Evolutionary conservation across 2,113 vertebrate genomes (phyloP), one percentile per base, ranked within the genome.

Genomic region (Engystomops pustulosus): DNA sequence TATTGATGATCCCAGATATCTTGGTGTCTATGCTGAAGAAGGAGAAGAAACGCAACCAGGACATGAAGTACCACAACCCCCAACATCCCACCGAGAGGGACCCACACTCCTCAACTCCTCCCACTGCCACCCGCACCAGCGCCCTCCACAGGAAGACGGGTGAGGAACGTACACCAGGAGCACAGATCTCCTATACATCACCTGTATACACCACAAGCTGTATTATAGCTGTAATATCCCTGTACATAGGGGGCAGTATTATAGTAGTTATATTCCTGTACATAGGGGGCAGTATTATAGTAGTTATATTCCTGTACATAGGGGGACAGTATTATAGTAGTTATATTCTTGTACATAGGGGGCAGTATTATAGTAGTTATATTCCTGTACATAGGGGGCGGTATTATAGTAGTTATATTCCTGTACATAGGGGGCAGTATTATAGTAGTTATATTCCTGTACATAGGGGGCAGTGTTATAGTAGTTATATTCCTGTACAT

Each of bases 11-110:
- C 75, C 72, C 88, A 98, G 96, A 95, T 91, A 94, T 98, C 86
- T 86, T 99, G 14, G 92, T 98, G 71, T 95, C 90, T 88, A 96
- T 96, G 94, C 87, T 98, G 80, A 98, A 97, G 91, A 97, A 92
- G 70, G 97, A 98, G 87, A 98, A 95, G 89, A 95, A 90, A 87
- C 95, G 90, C 88, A 81, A 88, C 1, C 93, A 90, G 81, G 94
- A 95, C 77, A 86, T 87, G 32, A 81, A 89, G 47, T 86, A 88
- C 12, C 90, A 91, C 76, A 47, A 87, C 25, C 87, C 14, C 87
- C 65, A 58, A 17, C 41, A 14, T 53, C 81, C 30, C 32, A 87
- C 83, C 32, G 23, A 74, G 0, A 89, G 88, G 44, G 85, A 86
- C 41, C 62, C 9, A 15, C 75, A 8, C 1, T 88, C 14, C 38